phyloP scores from a whole-genome alignment of 2,113 vertebrate species.

The Hemiscyllium ocellatum region DNA sequence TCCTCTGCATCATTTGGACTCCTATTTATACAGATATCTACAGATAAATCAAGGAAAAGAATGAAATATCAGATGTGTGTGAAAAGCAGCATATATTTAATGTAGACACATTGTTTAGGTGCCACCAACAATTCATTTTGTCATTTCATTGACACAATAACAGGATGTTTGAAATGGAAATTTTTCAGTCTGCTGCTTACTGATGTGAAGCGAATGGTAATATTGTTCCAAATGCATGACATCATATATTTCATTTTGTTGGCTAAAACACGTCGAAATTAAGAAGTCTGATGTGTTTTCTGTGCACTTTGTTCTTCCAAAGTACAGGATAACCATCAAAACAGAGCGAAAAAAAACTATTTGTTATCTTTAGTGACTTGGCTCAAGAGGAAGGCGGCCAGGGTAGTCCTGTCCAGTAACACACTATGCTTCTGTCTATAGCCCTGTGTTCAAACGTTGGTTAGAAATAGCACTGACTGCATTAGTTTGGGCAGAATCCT shows the following conservation, averaged over 20 bases:
- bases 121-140: not conserved
- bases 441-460: not conserved
- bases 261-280: not conserved
- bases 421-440: not conserved
- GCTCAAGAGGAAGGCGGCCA: not conserved
- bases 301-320: conserved; percentile 15
- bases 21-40: not conserved
- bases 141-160: not conserved
- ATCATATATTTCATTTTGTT: not conserved
- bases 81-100: not conserved
- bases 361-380: not conserved
- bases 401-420: not conserved
- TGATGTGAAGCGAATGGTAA: not conserved
- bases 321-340: conserved; percentile 12
- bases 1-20: not conserved
- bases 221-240: not conserved
- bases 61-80: not conserved
- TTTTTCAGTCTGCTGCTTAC: not conserved
- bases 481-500: not conserved
- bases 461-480: not conserved
- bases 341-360: not conserved
- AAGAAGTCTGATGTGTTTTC: not conserved
- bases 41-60: not conserved
- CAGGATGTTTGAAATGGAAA: not conserved
- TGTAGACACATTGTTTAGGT: not conserved